Conservation (phyloP, 35 echinoderm and acorn worm species). For the Stichopus chloronotus region DNA sequence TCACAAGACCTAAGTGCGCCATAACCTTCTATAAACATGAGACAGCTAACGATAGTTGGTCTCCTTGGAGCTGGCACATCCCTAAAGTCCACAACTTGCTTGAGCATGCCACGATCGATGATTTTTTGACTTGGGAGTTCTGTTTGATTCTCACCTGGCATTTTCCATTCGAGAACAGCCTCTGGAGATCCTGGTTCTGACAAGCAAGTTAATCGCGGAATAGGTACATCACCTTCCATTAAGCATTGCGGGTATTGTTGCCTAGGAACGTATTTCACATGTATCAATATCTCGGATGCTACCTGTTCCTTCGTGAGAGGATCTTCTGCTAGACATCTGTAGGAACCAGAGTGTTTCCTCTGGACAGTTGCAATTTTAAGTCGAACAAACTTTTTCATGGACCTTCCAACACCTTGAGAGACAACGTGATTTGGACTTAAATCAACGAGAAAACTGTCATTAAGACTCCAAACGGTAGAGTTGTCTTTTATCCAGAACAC, state of each 20-base stretch:
- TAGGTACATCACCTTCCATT: background rate
- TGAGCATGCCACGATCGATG: background rate
- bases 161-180: slow-evolving; percentile 8
- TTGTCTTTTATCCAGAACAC: slow-evolving; percentile 54
- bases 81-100: slow-evolving; percentile 23
- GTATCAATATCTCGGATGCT: background rate
- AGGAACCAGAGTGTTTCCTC: slow-evolving; percentile 35
- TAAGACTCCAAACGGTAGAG: slow-evolving; percentile 30
- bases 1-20: slow-evolving; percentile 27
- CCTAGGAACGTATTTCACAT: slow-evolving; percentile 38
- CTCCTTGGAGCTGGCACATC: background rate
- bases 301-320: background rate
- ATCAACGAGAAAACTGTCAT: background rate
- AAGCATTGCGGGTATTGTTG: slow-evolving; percentile 34
- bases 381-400: background rate
- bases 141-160: background rate
- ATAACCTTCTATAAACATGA: slow-evolving; percentile 43
- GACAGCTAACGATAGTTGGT: background rate
- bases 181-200: slow-evolving; percentile 49
- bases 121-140: background rate
- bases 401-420: slow-evolving; percentile 22
- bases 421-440: slow-evolving; percentile 42
- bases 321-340: slow-evolving; percentile 43
- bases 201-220: background rate
- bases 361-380: slow-evolving; percentile 14